Conservation (phyloP, 2,888 invertebrate genomes). For the Archips crataeganus region DNA sequence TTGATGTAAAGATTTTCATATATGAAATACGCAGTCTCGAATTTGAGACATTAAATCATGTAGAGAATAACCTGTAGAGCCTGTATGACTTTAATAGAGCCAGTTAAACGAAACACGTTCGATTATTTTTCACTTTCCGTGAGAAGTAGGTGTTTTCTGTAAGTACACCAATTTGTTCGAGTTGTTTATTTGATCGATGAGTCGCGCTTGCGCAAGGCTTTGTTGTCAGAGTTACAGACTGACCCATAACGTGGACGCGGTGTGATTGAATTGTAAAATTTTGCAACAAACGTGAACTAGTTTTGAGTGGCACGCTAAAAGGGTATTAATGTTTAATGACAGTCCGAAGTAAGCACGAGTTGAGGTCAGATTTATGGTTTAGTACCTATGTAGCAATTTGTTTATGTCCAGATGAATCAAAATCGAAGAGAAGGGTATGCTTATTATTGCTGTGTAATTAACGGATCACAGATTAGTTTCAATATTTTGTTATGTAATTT, state of each 20-base stretch:
- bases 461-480: background rate
- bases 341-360: constrained; percentile 6
- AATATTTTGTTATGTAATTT: background rate
- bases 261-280: constrained; percentile 46
- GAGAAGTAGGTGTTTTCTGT: constrained; percentile 30
- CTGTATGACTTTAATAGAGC: background rate
- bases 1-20: background rate
- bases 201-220: constrained; percentile 46
- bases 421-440: constrained; percentile 20
- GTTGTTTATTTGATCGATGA: constrained; percentile 47
- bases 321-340: constrained; percentile 21
- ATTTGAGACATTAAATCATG: background rate
- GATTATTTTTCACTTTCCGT: constrained; percentile 24
- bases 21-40: background rate
- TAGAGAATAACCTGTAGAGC: background rate
- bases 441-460: background rate
- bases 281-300: constrained; percentile 34
- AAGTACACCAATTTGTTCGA: constrained; percentile 40
- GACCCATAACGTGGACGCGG: constrained; percentile 48
- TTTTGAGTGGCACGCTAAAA: constrained; percentile 33
- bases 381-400: constrained; percentile 19
- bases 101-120: constrained; percentile 6
- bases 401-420: constrained; percentile 27
- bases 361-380: constrained; percentile 3
- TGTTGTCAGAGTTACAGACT: constrained; percentile 46